Base-by-base conservation (phyloP, 2,113 vertebrate genomes). In the Macrotus californicus region DNA sequence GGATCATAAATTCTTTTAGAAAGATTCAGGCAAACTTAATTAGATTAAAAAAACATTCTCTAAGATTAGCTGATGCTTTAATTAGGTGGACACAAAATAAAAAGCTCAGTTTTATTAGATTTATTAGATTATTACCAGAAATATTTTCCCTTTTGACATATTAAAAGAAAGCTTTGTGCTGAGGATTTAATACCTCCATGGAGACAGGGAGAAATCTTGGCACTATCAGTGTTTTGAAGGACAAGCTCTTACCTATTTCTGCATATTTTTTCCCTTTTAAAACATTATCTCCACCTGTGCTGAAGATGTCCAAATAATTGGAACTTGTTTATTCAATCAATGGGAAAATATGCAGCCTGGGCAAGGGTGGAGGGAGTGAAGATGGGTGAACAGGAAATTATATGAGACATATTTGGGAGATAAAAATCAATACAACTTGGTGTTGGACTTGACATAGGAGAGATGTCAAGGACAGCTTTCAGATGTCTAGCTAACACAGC, bases 1-100 rank as follows among this genome's bases (percentile, higher is more conserved):
- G 81, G 69, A 41, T 95, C 77, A 88, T 96, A 96, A 91, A 91
- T 91, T 97, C 24, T 96, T 64, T 93, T 79, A 86, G 34, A 94
- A 67, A n/a, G 24, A 36, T 92, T 95, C 89, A 88, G 81, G 54
- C 31, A 91, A 92, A 84, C 34, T 96, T 96, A 92, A 95, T 97
- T 90, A 93, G 18, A 94, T 82, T 70, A 16, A 69, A 85, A n/a
- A 69, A 75, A 52, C 0, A 19, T 79, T 66, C n/a, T 87, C 31
- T 85, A 91, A 89, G 73, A 95, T 93, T 89, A 93, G 21, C 66
- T 81, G 69, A 66, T 67, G 18, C 15, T 93, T 94, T 95, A 95
- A 95, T 92, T 94, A 93, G 59, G 31, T 64, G 11, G 16, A 84
- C 66, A 83, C 69, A 93, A 88, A 93, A 93, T 89, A 59, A 77